Evolutionary conservation across 2,888 invertebrate genomes (phyloP).

Genomic region (Amblyjoppa proteus): DNA sequence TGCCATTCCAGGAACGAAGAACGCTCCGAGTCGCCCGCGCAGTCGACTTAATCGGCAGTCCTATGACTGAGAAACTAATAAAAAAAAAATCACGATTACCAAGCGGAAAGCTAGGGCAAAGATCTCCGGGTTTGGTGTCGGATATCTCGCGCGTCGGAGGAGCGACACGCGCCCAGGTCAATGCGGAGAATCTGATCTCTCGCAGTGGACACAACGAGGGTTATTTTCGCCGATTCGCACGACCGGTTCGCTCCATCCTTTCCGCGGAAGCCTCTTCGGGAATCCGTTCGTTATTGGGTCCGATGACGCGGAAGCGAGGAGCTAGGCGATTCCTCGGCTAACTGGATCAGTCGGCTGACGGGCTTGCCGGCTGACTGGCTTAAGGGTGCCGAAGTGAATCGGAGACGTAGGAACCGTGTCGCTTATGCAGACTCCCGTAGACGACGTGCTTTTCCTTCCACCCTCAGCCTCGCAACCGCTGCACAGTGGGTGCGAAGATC

Average conservation of each 20-base stretch:
- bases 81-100: background rate
- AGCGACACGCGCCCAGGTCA: background rate
- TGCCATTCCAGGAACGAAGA: too few relatives aligned
- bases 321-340: slow-evolving; percentile 41
- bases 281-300: slow-evolving; percentile 61
- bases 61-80: too few relatives aligned
- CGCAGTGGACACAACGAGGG: background rate
- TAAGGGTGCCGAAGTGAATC: slow-evolving; percentile 46
- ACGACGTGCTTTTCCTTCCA: background rate
- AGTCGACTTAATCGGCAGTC: too few relatives aligned
- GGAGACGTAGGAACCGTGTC: slow-evolving; percentile 13
- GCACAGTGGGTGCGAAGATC: background rate
- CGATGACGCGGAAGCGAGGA: slow-evolving; percentile 52
- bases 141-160: background rate
- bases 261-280: slow-evolving; percentile 20
- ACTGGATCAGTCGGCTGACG: slow-evolving; percentile 47
- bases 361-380: slow-evolving; percentile 22
- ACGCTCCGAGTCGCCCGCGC: too few relatives aligned
- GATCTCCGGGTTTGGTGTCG: background rate
- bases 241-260: slow-evolving; percentile 4
- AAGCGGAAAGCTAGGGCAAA: background rate
- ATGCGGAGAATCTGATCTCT: background rate
- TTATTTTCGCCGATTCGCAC: slow-evolving; percentile 11
- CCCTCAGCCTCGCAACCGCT: background rate
- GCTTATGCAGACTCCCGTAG: background rate